Percentiles rank a stretch among this genome's conserved stretches.
These are phyloP conservation scores for Urocynchramus pylzowi DNA, from an alignment of 2,113 vertebrate genomes.

Conservation along the genomic window DNA sequence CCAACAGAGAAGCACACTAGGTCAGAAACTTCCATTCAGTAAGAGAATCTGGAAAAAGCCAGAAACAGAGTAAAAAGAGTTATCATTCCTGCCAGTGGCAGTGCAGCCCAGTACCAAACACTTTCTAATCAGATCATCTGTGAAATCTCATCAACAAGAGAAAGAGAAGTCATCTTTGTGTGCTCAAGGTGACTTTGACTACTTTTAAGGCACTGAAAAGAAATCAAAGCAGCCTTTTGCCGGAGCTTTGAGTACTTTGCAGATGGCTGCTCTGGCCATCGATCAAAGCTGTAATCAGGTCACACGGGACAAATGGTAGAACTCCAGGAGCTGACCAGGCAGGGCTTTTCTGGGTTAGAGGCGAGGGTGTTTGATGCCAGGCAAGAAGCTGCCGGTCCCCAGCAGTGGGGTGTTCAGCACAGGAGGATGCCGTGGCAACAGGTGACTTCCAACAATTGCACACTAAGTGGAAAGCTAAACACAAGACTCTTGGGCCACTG, in stretches of 20 bases:
- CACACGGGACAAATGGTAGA: background rate
- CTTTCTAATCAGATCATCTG: background rate
- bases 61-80: background rate
- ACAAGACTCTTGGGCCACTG: background rate
- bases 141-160: background rate
- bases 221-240: constrained; percentile 7
- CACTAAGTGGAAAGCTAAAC: background rate
- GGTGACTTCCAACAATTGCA: background rate
- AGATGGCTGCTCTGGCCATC: constrained; percentile 6
- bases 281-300: constrained; percentile 1
- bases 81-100: background rate
- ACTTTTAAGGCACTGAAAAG: background rate
- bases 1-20: background rate
- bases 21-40: background rate
- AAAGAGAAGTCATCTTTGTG: background rate
- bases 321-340: background rate
- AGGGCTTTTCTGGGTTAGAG: background rate
- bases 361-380: background rate
- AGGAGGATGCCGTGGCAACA: background rate
- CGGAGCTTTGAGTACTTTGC: background rate
- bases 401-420: background rate
- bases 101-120: background rate
- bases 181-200: background rate
- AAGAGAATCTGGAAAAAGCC: background rate
- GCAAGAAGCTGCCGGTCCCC: accelerated